A percentile compares a stretch with the other conserved stretches of the same genome.
These are phyloP conservation scores for Toxonevra muliebris DNA, from an alignment of 2,888 invertebrate species.

Conservation along the genomic window DNA sequence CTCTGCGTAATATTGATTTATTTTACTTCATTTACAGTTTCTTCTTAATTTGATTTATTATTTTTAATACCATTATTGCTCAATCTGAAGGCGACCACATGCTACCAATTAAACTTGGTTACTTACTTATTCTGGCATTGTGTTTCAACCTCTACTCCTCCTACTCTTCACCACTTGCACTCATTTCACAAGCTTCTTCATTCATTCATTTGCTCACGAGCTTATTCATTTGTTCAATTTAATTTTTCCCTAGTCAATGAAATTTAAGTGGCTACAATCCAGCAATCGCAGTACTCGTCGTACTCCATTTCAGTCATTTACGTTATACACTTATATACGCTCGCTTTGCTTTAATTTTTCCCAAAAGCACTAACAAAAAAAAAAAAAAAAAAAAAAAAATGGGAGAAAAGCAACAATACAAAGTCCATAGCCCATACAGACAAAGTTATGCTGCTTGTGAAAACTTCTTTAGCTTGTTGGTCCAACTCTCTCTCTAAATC, in stretches of 20 bases:
- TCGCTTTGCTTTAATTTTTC: not conserved
- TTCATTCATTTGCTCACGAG: not conserved
- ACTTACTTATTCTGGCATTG: not conserved
- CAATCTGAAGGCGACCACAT: not conserved
- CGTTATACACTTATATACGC: not conserved
- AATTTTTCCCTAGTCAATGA: constrained; percentile 2
- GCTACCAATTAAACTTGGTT: not conserved
- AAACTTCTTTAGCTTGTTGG: too few species aligned
- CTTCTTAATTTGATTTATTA: too few species aligned
- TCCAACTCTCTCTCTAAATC: too few species aligned
- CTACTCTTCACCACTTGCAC: not conserved
- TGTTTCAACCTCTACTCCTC: not conserved
- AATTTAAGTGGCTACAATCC: constrained; percentile 4
- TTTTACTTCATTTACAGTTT: too few species aligned
- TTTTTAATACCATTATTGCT: not conserved
- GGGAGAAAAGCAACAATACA: not conserved
- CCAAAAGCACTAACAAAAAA: not conserved
- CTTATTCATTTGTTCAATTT: too few species aligned
- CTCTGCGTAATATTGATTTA: too few species aligned
- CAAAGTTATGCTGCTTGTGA: too few species aligned
- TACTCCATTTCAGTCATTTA: constrained; percentile 7
- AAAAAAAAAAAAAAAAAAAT: too few species aligned
- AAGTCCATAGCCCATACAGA: too few species aligned
- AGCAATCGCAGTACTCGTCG: not conserved
- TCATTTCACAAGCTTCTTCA: constrained; percentile 3